Percentiles rank a stretch among this genome's conserved stretches.
These are phyloP conservation scores for Dicerorhinus sumatrensis DNA, from an alignment of 2,113 vertebrate species.

Conservation along the genomic window DNA sequence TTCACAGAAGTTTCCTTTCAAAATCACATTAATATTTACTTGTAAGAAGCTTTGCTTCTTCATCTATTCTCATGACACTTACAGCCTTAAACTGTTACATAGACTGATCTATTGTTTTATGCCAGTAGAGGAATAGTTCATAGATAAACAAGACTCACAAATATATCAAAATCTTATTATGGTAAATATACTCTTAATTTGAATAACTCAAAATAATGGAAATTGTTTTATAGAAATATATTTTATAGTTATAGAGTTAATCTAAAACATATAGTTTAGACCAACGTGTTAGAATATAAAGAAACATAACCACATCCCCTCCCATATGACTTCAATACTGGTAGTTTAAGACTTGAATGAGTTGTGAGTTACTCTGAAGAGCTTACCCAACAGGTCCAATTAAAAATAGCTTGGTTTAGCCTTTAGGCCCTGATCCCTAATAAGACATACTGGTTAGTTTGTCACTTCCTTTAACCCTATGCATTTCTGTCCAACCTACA, in stretches of 20 bases:
- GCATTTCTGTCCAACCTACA: constrained; percentile 14
- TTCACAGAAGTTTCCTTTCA: constrained; percentile 44
- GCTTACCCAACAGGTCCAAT: background rate
- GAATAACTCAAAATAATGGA: constrained; percentile 51
- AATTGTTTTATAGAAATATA: background rate
- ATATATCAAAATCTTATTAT: constrained; percentile 19
- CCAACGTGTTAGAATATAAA: background rate
- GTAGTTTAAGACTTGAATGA: background rate
- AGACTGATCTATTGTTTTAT: constrained; percentile 40
- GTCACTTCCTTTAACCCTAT: constrained; percentile 28
- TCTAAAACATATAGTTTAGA: background rate
- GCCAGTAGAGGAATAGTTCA: background rate
- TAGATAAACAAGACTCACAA: constrained; percentile 1
- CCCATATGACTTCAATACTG: background rate
- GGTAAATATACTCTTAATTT: background rate
- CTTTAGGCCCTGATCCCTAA: background rate
- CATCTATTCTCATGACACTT: constrained; percentile 42
- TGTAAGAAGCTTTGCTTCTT: constrained; percentile 61
- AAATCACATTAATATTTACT: constrained; percentile 54
- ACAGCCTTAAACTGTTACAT: background rate
- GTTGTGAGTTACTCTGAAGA: background rate
- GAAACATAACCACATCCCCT: background rate
- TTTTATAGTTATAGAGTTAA: background rate
- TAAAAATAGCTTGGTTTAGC: constrained; percentile 20
- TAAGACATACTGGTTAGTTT: background rate